Conservation (phyloP, 2,113 vertebrate species). For the Penelope pileata region DNA sequence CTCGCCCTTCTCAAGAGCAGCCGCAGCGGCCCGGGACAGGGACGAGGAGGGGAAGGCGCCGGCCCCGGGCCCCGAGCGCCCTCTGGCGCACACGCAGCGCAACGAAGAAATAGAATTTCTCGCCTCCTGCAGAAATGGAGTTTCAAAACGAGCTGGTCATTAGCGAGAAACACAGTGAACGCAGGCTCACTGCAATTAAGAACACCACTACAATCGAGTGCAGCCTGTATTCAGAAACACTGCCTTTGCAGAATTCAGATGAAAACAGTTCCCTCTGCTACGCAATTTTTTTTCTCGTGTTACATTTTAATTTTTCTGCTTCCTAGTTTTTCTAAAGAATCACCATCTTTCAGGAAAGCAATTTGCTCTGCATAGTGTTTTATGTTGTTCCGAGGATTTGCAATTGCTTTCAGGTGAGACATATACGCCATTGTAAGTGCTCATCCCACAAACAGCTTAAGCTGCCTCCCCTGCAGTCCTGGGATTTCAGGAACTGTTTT, state of each 20-base stretch:
- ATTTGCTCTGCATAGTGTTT: neutral
- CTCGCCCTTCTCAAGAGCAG: no score
- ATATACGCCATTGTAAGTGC: neutral
- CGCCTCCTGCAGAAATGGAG: neutral
- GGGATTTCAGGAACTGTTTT: neutral
- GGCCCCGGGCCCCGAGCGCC: neutral
- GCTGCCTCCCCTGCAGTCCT: neutral
- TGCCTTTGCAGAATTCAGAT: neutral
- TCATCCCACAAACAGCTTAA: neutral
- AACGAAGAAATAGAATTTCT: no score
- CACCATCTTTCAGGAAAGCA: neutral
- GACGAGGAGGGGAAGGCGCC: neutral
- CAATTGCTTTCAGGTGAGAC: neutral
- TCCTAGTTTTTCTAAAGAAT: neutral
- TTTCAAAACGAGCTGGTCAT: no score
- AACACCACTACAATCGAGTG: rapidly evolving
- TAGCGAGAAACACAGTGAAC: neutral
- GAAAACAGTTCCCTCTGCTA: neutral
- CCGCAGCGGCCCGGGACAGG: neutral
- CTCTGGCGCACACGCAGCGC: neutral
- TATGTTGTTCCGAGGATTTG: neutral
- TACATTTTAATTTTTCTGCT: neutral
- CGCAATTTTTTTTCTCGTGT: neutral
- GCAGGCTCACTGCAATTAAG: neutral
- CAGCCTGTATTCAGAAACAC: neutral